Base-by-base conservation (phyloP, 53 echinoderm and acorn worm species). In the Echinarachnius parma region DNA sequence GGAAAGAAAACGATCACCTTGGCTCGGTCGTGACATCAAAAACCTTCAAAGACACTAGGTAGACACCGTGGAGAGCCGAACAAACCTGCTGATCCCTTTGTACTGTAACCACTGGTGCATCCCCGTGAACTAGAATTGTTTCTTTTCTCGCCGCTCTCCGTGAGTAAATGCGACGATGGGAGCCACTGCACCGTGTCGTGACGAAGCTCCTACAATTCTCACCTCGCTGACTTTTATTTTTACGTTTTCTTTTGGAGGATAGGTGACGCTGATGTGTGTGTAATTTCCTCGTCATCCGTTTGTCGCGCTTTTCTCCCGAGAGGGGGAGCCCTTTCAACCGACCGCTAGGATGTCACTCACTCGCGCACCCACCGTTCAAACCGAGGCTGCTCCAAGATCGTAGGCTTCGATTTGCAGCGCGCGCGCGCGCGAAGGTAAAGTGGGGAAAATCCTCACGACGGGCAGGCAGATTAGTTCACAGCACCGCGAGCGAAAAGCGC, bases 401-500 rank as follows among this genome's bases (percentile, higher is more conserved):
- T 13, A 4, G 11, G 57, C 55, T 25, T 25, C 3, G 25, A 21
- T 34, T 19, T 11, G 45, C 36, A 27, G 21, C 28, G 15, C 60
- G 5, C 28, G 14, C 24, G 29, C 24, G 14, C 58, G 4, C 56
- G 44, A 44, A 59, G n/a, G n/a, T n/a, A n/a, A n/a, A n/a, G n/a
- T n/a, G n/a, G n/a, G n/a, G n/a, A n/a, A n/a, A n/a, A n/a, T n/a
- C n/a, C n/a, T n/a, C n/a, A n/a, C n/a, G n/a, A n/a, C n/a, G n/a
- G n/a, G n/a, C n/a, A n/a, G n/a, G n/a, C n/a, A n/a, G n/a, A n/a
- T n/a, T n/a, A n/a, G n/a, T n/a, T n/a, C n/a, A 42, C n/a, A n/a
- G n/a, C 83, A 77, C 78, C 75, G 77, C 36, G 53, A 31, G 72
- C 32, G 36, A 76, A 76, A 77, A n/a, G n/a, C 77, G 66, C 61